A percentile compares a stretch with the other conserved stretches of the same genome.
phyloP scores from a whole-genome alignment of 2,797 vertebrate genomes.

The Cyclura pinguis region DNA sequence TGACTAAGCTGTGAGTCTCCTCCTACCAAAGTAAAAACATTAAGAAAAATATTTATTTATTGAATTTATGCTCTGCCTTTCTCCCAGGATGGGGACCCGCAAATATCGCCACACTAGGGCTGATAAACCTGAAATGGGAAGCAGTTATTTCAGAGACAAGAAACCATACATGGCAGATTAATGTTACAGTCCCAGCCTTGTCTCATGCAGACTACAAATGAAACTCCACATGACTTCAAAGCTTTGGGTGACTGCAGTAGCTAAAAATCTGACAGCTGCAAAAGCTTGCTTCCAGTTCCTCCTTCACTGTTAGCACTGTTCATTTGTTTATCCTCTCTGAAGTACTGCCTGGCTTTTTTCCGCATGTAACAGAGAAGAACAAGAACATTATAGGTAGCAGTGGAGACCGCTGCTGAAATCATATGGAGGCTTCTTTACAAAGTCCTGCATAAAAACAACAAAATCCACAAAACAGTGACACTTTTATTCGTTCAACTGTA shows the following conservation, averaged over 20 bases:
- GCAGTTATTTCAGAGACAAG: not conserved
- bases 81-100: not conserved
- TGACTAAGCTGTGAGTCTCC: conserved; percentile 69
- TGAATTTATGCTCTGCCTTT: no score
- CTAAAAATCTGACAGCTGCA: not conserved
- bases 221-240: not conserved
- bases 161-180: not conserved
- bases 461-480: no score
- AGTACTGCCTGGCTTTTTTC: not conserved
- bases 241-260: not conserved
- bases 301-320: not conserved
- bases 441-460: not conserved
- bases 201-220: not conserved
- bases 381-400: not conserved
- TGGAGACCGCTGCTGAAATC: not conserved
- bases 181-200: not conserved
- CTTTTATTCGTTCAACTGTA: no score
- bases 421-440: not conserved
- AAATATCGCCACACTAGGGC: not conserved
- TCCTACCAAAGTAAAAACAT: conserved; percentile 66
- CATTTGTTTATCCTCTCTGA: not conserved
- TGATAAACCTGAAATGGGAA: conserved; percentile 5
- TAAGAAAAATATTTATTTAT: no score
- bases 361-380: not conserved
- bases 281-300: not conserved